Evolutionary conservation across 2,797 vertebrate genomes (phyloP).

Genomic region (Acanthopagrus latus): DNA sequence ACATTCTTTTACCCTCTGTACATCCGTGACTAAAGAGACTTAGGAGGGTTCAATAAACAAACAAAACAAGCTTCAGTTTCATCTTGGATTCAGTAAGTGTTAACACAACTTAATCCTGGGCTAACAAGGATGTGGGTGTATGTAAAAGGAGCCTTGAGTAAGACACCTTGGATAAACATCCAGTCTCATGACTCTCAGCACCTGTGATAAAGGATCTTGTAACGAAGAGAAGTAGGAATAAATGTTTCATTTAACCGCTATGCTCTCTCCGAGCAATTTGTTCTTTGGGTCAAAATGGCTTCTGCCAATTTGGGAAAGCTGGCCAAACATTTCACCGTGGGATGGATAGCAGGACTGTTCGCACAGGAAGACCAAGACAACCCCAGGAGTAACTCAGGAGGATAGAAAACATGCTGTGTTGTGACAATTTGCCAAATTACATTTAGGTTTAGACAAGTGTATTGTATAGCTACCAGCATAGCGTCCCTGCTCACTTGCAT

Average conservation of each 20-base stretch:
- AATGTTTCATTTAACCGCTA: neutral
- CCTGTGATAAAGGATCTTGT: constrained; percentile 7
- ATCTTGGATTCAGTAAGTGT: constrained; percentile 21
- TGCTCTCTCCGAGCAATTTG: neutral
- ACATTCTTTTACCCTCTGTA: neutral
- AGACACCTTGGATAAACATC: constrained; percentile 76
- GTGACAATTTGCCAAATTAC: constrained; percentile 4
- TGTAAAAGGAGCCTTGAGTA: constrained; percentile 36
- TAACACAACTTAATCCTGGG: constrained; percentile 56
- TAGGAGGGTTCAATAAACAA: constrained; percentile 13
- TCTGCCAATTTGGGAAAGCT: constrained; percentile 7
- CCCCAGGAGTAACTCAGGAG: neutral
- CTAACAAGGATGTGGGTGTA: constrained; percentile 73
- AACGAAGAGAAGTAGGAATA: constrained; percentile 24
- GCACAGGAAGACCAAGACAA: constrained; percentile 20
- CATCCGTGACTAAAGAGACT: neutral
- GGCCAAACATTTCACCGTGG: constrained; percentile 3
- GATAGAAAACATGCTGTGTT: constrained; percentile 20
- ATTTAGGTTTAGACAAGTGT: constrained; percentile 23
- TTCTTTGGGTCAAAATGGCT: neutral
- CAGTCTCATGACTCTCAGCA: constrained; percentile 48
- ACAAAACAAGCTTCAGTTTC: constrained; percentile 33
- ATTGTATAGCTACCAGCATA: constrained; percentile 6
- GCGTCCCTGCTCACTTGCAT: neutral
- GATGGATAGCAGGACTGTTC: constrained; percentile 24